phyloP scores from a whole-genome alignment of 2,888 invertebrate species.

The Ommatoiulus sabulosus region DNA sequence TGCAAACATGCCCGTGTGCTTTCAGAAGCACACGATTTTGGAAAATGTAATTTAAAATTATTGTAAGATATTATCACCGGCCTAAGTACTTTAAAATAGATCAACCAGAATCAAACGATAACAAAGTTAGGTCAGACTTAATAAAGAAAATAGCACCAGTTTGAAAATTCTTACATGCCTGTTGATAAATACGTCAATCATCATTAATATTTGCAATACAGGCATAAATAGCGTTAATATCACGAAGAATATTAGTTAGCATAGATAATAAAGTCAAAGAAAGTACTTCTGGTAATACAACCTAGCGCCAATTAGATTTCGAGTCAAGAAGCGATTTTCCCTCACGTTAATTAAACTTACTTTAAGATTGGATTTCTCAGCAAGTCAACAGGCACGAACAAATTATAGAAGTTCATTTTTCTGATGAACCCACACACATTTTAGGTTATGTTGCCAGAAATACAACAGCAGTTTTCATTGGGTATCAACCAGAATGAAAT shows the following conservation, averaged over 20 bases:
- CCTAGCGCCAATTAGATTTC: not conserved
- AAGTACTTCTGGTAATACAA: constrained; percentile 12
- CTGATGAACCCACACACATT: not conserved
- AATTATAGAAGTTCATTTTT: not conserved
- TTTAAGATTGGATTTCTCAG: not conserved
- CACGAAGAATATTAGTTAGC: constrained; percentile 31
- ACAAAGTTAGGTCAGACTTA: no score
- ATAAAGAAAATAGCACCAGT: not conserved
- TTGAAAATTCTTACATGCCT: constrained; percentile 26
- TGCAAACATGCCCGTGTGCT: no score
- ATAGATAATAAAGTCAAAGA: not conserved
- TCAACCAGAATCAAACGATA: no score
- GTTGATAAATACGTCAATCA: constrained; percentile 5
- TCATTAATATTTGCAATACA: constrained; percentile 22
- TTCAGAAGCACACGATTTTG: not conserved
- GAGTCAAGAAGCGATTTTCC: not conserved
- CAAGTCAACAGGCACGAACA: not conserved
- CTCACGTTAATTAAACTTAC: not conserved
- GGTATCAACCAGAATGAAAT: not conserved
- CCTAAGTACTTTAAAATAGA: no score
- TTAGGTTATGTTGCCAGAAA: constrained; percentile 4
- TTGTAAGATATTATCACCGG: no score
- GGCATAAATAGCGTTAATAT: constrained; percentile 38
- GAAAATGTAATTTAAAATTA: no score
- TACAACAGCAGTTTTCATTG: not conserved